These are phyloP conservation scores for Laupala kohalensis DNA, from an alignment of 1,140 invertebrate species.

Conservation along the genomic window DNA sequence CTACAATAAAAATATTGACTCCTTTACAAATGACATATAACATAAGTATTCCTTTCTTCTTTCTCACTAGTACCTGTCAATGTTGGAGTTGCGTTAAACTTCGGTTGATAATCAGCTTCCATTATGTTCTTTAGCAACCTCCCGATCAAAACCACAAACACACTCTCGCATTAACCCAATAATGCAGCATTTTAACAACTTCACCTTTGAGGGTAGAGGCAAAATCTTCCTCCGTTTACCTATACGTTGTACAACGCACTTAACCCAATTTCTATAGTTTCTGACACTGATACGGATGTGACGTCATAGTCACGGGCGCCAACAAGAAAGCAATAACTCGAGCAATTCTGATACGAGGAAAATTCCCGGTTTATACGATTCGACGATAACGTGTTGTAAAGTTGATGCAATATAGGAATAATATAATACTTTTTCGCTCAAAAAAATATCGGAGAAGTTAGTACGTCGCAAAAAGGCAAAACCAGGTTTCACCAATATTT, in stretches of 20 bases:
- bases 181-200: background rate
- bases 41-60: background rate
- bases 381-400: too few species aligned
- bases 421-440: too few species aligned
- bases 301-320: background rate
- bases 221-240: background rate
- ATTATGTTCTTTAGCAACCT: background rate
- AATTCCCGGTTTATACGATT: too few species aligned
- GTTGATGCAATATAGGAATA: too few species aligned
- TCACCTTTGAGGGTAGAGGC: background rate
- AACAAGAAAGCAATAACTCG: background rate
- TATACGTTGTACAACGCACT: background rate
- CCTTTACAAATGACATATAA: too few species aligned
- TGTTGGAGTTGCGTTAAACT: background rate
- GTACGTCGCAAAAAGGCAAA: too few species aligned
- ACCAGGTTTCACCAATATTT: too few species aligned
- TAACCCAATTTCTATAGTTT: conserved; percentile 7
- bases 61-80: conserved; percentile 5
- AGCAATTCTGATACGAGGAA: too few species aligned
- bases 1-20: too few species aligned
- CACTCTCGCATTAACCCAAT: background rate
- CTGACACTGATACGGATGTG: background rate
- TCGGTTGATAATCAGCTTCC: conserved; percentile 11
- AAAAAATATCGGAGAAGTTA: too few species aligned
- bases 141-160: background rate